Base-by-base conservation (phyloP, 1,140 invertebrate genomes). In the Ylistrum balloti region DNA sequence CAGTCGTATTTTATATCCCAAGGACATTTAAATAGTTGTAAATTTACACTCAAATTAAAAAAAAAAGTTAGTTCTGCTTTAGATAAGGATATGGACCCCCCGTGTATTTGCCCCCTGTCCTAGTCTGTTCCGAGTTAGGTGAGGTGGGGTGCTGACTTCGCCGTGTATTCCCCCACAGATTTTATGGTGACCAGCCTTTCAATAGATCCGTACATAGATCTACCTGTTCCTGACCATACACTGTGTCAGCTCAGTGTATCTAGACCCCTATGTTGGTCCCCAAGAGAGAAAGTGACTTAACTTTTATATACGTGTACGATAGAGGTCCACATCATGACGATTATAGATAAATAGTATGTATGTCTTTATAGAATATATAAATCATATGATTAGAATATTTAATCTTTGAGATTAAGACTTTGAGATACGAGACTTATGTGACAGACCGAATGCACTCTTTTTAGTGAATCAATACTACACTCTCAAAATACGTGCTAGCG, bases 21-120 rank as follows among this genome's bases (percentile, higher is more conserved):
- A 74, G 56, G 56, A 74, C 56, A 28, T 74, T 74, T 74, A 74
- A 74, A 74, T n/a, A 74, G 56, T 74, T 74, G 56, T 74, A 74
- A 74, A 74, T 28, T 74, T 74, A 28, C 45, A 9, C 0, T 9
- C 56, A 28, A 74, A 28, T 28, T 28, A 74, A 56, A 56, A 7
- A 56, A 56, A 15, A 22, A 38, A 38, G 35, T 38, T 7, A 45
- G 41, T 45, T 17, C 11, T 74, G 56, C 3, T 9, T 74, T 74
- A 28, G n/a, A n/a, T 74, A 74, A 74, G 22, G 56, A 74, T 74
- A 28, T 28, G n/a, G 56, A 74, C 56, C 56, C 56, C 56, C 56
- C n/a, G 56, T 74, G 22, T 0, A n/a, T n/a, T 74, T 74, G 56
- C 56, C 56, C 56, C 56, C 56, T 74, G 28, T 74, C 56, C 22